These are phyloP conservation scores for Platichthys flesus DNA, from an alignment of 2,113 vertebrate genomes.

Conservation along the genomic window DNA sequence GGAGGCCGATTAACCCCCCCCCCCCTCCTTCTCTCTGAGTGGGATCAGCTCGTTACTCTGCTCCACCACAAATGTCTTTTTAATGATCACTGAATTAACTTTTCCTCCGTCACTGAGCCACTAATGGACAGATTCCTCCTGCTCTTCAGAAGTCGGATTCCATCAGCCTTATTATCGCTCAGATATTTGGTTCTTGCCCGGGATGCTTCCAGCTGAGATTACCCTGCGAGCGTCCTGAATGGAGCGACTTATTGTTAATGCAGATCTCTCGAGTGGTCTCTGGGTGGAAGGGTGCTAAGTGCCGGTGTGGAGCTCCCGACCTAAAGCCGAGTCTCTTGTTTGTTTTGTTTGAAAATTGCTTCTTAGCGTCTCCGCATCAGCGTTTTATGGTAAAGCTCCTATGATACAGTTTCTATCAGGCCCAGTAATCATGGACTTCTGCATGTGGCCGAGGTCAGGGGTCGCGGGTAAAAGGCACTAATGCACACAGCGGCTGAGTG, in stretches of 20 bases:
- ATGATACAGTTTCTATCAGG: slow-evolving; percentile 56
- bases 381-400: slow-evolving; percentile 68
- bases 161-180: slow-evolving; percentile 56
- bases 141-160: slow-evolving; percentile 36
- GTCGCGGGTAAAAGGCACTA: slow-evolving; percentile 63
- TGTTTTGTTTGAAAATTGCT: slow-evolving; percentile 70
- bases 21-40: slow-evolving; percentile 40
- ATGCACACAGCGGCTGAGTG: slow-evolving; percentile 42
- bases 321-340: slow-evolving; percentile 33
- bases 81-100: slow-evolving; percentile 58
- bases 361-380: slow-evolving; percentile 52
- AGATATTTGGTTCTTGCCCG: slow-evolving; percentile 44
- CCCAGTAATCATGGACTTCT: slow-evolving; percentile 42
- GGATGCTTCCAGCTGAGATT: slow-evolving; percentile 65
- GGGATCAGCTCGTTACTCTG: slow-evolving; percentile 36
- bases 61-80: slow-evolving; percentile 36
- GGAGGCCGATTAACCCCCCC: slow-evolving; percentile 60
- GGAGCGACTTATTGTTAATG: slow-evolving; percentile 78
- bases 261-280: slow-evolving; percentile 50
- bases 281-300: slow-evolving; percentile 56
- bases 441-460: slow-evolving; percentile 40
- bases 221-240: slow-evolving; percentile 26
- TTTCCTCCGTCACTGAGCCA: neutral
- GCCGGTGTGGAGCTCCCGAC: slow-evolving; percentile 52
- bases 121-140: slow-evolving; percentile 60